Evolutionary conservation across 1,140 invertebrate genomes (phyloP).

Genomic region (Achroia grisella): DNA sequence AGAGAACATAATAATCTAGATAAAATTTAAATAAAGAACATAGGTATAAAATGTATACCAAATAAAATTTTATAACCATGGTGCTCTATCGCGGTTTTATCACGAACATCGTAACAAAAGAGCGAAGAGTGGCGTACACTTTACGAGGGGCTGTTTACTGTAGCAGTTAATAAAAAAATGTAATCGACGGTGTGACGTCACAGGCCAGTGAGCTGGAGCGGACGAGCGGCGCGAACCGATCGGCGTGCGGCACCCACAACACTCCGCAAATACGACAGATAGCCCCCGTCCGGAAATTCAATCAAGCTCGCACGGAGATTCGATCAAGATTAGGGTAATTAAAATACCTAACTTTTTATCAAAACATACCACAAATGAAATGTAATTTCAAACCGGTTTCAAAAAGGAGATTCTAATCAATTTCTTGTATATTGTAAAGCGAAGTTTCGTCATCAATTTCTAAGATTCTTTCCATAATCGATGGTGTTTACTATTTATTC

Average conservation of each 20-base stretch:
- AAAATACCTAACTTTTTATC: constrained; percentile 63
- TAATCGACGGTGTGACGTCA: constrained; percentile 63
- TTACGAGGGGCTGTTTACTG: constrained; percentile 61
- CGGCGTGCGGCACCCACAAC: constrained; percentile 35
- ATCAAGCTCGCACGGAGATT: constrained; percentile 67
- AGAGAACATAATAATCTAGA: no score
- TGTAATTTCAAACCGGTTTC: neutral
- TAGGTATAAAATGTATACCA: neutral
- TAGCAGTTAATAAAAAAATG: constrained; percentile 62
- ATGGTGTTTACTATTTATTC: no score
- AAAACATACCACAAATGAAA: constrained; percentile 23
- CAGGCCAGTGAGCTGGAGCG: constrained; percentile 52
- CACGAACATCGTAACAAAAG: constrained; percentile 23
- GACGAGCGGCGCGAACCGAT: constrained; percentile 3
- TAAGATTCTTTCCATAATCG: no score
- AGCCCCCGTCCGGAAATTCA: constrained; percentile 65
- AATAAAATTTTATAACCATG: no score
- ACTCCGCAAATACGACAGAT: constrained; percentile 63
- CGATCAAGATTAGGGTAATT: constrained; percentile 70
- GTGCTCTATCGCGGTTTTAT: constrained; percentile 6
- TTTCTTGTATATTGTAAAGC: no score
- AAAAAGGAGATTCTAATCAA: no score
- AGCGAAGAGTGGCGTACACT: constrained; percentile 30
- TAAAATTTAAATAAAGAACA: constrained; percentile 6
- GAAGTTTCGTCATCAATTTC: no score